Evolutionary conservation across 2,797 vertebrate species (phyloP).

Genomic region (Neosilurus hyrtlii): DNA sequence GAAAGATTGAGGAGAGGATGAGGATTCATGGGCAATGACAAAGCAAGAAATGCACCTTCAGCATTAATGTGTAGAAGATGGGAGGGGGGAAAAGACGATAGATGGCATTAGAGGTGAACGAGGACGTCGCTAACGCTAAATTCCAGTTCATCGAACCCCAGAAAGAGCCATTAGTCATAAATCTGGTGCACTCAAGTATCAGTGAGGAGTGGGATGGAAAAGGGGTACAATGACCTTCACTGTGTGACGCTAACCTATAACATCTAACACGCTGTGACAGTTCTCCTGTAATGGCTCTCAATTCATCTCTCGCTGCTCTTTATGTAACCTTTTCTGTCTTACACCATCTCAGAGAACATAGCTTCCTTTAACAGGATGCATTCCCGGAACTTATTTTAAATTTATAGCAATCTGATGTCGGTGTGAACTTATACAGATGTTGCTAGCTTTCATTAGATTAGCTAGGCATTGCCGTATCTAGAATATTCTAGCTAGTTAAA

Average conservation of each 20-base stretch:
- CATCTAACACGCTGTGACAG: slow-evolving; percentile 22
- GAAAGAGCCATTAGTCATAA: slow-evolving; percentile 18
- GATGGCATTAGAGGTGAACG: slow-evolving; percentile 12
- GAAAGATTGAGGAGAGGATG: slow-evolving; percentile 2
- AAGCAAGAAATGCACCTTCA: slow-evolving; percentile 26
- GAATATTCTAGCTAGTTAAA: not conserved
- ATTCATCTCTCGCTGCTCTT: slow-evolving; percentile 9
- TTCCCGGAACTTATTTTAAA: not conserved
- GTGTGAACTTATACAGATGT: not conserved
- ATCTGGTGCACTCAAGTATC: slow-evolving; percentile 14
- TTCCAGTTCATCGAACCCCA: slow-evolving; percentile 16
- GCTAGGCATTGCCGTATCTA: not conserved
- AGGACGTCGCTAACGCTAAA: slow-evolving; percentile 12
- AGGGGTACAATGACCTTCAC: slow-evolving; percentile 24
- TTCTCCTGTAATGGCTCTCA: slow-evolving; percentile 23
- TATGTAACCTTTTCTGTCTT: slow-evolving; percentile 21
- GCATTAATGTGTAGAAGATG: not conserved
- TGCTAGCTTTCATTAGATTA: not conserved
- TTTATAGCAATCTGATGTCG: not conserved
- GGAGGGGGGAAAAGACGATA: not conserved
- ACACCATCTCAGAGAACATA: not conserved
- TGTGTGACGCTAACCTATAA: slow-evolving; percentile 8
- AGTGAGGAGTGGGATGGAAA: slow-evolving; percentile 11
- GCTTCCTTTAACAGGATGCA: not conserved
- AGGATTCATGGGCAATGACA: slow-evolving; percentile 22